A percentile compares a stretch with the other conserved stretches of the same genome.
These are phyloP conservation scores for Dendrocopos noguchii DNA, from an alignment of 2,113 vertebrate species.

Conservation along the genomic window DNA sequence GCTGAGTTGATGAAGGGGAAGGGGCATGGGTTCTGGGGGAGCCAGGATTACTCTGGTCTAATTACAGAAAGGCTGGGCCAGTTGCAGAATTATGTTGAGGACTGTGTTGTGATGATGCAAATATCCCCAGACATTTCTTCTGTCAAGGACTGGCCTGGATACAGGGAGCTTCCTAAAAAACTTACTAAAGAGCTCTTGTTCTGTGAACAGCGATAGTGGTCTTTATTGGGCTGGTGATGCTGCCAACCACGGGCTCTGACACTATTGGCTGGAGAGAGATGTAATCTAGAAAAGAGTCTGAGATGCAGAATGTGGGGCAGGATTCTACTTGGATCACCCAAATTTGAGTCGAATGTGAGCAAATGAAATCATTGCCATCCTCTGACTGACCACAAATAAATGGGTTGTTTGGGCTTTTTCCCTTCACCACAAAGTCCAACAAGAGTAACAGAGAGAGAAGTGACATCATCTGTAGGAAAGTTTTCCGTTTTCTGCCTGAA, in stretches of 20 bases:
- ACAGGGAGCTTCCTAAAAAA: background rate
- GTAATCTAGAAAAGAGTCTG: background rate
- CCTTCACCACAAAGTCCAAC: background rate
- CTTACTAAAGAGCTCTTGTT: background rate
- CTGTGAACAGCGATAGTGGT: background rate
- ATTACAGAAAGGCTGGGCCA: background rate
- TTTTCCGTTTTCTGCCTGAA: background rate
- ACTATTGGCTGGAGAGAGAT: background rate
- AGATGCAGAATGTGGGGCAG: background rate
- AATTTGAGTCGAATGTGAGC: background rate
- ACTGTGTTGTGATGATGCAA: background rate
- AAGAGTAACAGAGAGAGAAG: background rate
- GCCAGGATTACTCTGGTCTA: background rate
- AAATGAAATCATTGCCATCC: background rate
- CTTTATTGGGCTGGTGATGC: background rate
- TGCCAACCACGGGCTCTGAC: background rate
- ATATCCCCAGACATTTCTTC: background rate
- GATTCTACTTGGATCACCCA: background rate
- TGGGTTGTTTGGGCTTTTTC: background rate
- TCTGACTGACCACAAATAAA: background rate
- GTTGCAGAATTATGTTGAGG: background rate
- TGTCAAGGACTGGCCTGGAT: background rate
- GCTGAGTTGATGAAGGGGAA: constrained; percentile 1
- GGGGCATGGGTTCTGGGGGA: background rate
- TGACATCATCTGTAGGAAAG: background rate